Evolutionary conservation across 2,888 invertebrate species (phyloP), one percentile per base, ranked within the genome.

Genomic region (Oxyteleia sp.): DNA sequence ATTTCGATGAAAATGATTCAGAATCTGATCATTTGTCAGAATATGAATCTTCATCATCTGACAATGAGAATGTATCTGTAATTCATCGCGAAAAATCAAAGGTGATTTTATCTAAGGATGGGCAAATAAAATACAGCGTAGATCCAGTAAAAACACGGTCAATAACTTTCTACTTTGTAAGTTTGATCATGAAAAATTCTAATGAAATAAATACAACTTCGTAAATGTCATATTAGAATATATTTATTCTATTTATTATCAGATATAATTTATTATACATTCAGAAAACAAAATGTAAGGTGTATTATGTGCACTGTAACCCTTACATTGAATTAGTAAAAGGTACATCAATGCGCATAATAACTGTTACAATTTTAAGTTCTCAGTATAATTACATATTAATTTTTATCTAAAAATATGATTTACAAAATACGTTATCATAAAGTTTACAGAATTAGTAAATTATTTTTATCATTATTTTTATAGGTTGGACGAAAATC

Each of bases 151-250:
- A 38, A 38, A 8, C 38, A 13, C 2, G 38, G 38, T 38, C 11
- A 4, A 38, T 38, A 38, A 2, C 2, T 38, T 38, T 38, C 11
- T 38, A 38, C 8, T 38, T 38, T 38, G 38, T 13, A 8, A 38
- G 38, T 38, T 38, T 38, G 38, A 38, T 38, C 38, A 38, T 38
- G 38, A 23, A 23, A 23, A 38, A 38, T 38, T 38, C 2, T 38
- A 38, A 38, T 11, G 8, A 2, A 38, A 38, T 8, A 38, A 38
- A 23, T 23, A 23, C 5, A 4, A 23, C 5, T 23, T 23, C 23
- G 23, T 5, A 23, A 23, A 23, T 23, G 23, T 23, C 2, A 23
- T 23, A 23, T 23, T 23, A 23, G 3, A 23, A 23, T 5, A 23
- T 4, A 23, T 4, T 23, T 23, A 23, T 23, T 23, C 5, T 23